Evolutionary conservation across 2,888 invertebrate species (phyloP).

Genomic region (Microctonus hyperodae): DNA sequence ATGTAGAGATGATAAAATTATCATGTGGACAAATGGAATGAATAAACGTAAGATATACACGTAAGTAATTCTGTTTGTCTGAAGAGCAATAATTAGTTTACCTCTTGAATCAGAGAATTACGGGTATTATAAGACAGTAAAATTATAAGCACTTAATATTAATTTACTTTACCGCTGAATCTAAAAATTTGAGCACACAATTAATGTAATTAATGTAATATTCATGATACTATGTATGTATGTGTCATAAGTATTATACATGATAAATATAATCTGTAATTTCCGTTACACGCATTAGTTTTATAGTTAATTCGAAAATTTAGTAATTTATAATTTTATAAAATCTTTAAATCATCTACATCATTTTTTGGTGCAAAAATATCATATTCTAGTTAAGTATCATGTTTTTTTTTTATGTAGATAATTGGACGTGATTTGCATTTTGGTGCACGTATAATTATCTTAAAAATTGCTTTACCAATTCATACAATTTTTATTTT

Average conservation of each 20-base stretch:
- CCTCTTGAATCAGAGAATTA: too few relatives aligned
- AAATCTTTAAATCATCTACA: conserved; percentile 45
- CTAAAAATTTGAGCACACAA: background rate
- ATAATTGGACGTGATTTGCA: conserved; percentile 40
- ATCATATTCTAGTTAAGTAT: conserved; percentile 56
- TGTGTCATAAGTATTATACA: background rate
- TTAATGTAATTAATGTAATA: background rate
- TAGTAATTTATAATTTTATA: conserved; percentile 26
- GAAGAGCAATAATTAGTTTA: too few relatives aligned
- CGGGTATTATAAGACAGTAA: too few relatives aligned
- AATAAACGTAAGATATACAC: background rate
- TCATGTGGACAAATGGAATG: background rate
- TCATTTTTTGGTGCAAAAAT: conserved; percentile 58
- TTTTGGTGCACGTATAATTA: conserved; percentile 1
- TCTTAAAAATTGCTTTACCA: background rate
- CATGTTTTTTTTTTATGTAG: conserved; percentile 51
- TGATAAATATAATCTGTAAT: background rate
- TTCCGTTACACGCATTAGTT: background rate
- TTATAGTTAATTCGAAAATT: conserved; percentile 16
- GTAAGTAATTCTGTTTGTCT: too few relatives aligned
- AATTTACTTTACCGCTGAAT: too few relatives aligned
- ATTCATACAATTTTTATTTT: background rate
- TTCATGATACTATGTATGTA: too few relatives aligned
- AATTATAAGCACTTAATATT: too few relatives aligned
- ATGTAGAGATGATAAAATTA: too few relatives aligned